Conservation (phyloP, 2,888 invertebrate genomes). For the Ochlodes sylvanus region DNA sequence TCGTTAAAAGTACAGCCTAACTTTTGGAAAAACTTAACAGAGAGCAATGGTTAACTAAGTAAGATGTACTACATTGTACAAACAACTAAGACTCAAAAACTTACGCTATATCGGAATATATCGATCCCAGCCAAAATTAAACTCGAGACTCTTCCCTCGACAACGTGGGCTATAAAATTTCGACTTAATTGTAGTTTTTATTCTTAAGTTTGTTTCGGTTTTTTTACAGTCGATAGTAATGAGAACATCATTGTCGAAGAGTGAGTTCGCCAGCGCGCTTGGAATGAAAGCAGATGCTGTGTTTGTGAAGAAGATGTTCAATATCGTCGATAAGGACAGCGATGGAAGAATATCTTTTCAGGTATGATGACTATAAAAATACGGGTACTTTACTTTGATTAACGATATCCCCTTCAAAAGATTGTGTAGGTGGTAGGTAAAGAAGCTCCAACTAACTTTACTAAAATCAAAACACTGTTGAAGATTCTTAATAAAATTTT, state of each 20-base stretch:
- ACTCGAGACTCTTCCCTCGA: too few species aligned
- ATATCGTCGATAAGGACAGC: constrained; percentile 97
- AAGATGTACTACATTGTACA: too few species aligned
- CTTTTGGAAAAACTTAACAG: too few species aligned
- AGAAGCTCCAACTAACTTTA: too few species aligned
- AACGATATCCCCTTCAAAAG: too few species aligned
- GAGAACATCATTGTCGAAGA: constrained; percentile 95
- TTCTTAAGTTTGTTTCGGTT: constrained; percentile 27
- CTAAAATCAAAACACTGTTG: not conserved
- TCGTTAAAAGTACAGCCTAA: not conserved
- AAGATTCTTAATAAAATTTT: not conserved
- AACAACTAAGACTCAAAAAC: too few species aligned
- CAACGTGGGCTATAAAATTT: too few species aligned
- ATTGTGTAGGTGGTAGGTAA: too few species aligned
- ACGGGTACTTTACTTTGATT: too few species aligned
- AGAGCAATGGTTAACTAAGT: too few species aligned
- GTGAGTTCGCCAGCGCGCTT: constrained; percentile 97
- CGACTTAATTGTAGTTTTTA: not conserved
- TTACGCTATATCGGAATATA: too few species aligned
- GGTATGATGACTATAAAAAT: constrained; percentile 72
- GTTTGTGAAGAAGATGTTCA: constrained; percentile 98
- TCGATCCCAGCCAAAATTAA: too few species aligned
- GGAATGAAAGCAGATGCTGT: constrained; percentile 98
- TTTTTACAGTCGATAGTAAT: constrained; percentile 91
- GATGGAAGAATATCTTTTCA: constrained; percentile 97